Evolutionary conservation across 2,888 invertebrate genomes (phyloP).

Genomic region (Polydrusus pterygomalis): DNA sequence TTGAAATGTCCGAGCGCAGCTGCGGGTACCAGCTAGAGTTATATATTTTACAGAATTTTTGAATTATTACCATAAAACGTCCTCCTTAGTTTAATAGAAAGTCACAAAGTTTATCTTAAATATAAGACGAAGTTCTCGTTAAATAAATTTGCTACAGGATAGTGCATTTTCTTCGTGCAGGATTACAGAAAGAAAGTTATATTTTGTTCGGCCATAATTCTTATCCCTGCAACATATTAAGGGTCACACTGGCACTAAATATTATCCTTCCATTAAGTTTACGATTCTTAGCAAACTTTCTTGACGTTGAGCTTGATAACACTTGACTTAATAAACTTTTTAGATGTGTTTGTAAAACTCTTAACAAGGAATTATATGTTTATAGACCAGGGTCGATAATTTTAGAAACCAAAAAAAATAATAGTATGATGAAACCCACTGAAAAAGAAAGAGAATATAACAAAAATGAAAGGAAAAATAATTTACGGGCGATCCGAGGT

Average conservation of each 20-base stretch:
- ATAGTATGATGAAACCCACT: too few species aligned
- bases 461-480: too few species aligned
- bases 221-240: slow-evolving; percentile 43
- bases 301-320: neutral
- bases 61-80: neutral
- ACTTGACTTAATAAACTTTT: too few species aligned
- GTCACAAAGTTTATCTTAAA: slow-evolving; percentile 17
- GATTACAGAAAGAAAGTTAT: slow-evolving; percentile 45
- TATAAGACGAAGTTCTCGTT: slow-evolving; percentile 35
- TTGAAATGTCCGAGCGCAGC: too few species aligned
- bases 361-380: too few species aligned
- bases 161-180: slow-evolving; percentile 32
- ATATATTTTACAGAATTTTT: too few species aligned
- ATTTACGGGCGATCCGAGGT: too few species aligned
- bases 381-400: too few species aligned
- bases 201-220: slow-evolving; percentile 43
- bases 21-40: too few species aligned
- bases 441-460: too few species aligned
- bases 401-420: too few species aligned
- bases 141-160: slow-evolving; percentile 16
- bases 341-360: too few species aligned
- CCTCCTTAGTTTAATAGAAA: neutral
- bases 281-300: slow-evolving; percentile 39
- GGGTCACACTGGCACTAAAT: slow-evolving; percentile 24
- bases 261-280: slow-evolving; percentile 51